Base-by-base conservation (phyloP, 92 coral and sea anemone species). In the Umimayanthus kanabou region DNA sequence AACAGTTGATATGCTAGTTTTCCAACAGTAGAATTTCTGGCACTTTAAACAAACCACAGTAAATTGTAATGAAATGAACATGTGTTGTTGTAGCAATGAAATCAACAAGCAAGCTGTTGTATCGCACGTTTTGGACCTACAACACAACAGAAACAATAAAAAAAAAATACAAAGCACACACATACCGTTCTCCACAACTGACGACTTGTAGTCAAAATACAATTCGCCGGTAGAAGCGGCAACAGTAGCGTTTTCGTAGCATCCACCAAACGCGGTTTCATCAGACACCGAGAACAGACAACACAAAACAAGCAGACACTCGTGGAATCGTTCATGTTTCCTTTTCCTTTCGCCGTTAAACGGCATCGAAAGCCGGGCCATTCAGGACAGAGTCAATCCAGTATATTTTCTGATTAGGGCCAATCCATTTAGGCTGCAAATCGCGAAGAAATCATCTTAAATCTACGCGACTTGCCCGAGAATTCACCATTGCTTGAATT, bases 161-260 rank as follows among this genome's bases (percentile, higher is more conserved):
- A 28, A 50, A 57, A 30, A 80, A 22, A 25, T 33, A 30, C 43
- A 50, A 25, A 42, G 57, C 2, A 25, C 66, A 5, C 6, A 92
- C 99, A 75, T 65, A 97, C 99, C 99, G 90, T 97, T 95, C 84
- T 93, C 99, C 53, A 97, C 97, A 81, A 95, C 90, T 40, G 96
- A 92, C 14, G 99, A 89, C 89, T 93, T 92, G 76, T 94, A 97
- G 81, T 97, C 97, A 85, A 93, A 95, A 82, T 90, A 90, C 15
- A 94, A 85, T 39, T 90, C 92, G 61, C 73, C 92, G 22, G 89
- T 64, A 65, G 87, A 70, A n/a, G 92, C 73, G 61, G 91, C 88
- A 67, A 79, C 73, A 9, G 98, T 87, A 37, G 98, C 75, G 79
- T 93, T 95, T 23, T 90, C 86, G 37, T 80, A 70, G 87, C 98